Conservation (phyloP, 2,888 invertebrate species). For the Balanococcus diminutus region DNA sequence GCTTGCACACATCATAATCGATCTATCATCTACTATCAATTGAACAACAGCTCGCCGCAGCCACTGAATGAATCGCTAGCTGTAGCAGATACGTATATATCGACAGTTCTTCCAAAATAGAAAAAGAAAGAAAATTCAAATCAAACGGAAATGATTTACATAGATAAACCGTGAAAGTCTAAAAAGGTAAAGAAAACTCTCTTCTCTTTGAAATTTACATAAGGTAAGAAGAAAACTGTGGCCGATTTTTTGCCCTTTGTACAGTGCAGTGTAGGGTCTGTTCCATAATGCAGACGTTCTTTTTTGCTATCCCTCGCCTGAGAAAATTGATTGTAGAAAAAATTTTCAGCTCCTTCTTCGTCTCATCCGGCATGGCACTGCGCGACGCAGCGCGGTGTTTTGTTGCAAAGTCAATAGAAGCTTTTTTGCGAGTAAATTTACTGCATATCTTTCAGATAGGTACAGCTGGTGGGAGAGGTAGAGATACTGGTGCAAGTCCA, state of each 20-base stretch:
- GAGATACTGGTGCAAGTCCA: neutral
- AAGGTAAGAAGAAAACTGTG: neutral
- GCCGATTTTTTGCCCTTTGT: neutral
- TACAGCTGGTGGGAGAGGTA: neutral
- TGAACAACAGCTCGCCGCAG: neutral
- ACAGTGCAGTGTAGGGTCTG: neutral
- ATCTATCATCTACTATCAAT: neutral
- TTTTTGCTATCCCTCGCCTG: neutral
- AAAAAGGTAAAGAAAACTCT: constrained; percentile 4
- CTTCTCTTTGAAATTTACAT: constrained; percentile 16
- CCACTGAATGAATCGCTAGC: neutral
- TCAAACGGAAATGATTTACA: constrained; percentile 13
- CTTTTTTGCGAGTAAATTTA: neutral
- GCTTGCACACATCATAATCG: neutral
- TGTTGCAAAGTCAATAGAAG: neutral
- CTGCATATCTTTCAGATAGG: neutral
- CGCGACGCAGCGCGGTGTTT: neutral
- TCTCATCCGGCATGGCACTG: neutral
- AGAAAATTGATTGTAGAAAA: constrained; percentile 12
- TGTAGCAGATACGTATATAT: neutral
- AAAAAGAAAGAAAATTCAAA: neutral
- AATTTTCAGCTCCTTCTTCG: neutral
- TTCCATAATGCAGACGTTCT: constrained; percentile 24
- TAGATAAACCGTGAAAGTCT: constrained; percentile 18
- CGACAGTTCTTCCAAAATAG: neutral